phyloP scores from a whole-genome alignment of 2,113 vertebrate genomes.

The Muntiacus reevesi region DNA sequence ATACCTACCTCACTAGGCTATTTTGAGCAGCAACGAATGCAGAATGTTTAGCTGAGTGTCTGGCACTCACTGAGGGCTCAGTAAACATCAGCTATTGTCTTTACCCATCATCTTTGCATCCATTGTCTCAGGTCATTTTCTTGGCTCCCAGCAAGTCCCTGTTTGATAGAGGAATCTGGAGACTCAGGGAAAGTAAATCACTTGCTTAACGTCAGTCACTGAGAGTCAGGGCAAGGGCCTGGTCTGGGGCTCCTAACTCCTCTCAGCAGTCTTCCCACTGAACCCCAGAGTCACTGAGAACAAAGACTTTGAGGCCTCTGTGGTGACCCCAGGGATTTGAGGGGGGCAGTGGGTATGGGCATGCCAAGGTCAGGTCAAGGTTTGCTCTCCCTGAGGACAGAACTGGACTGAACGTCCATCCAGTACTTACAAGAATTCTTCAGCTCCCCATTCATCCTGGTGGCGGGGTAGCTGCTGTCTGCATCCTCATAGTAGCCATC shows the following conservation, averaged over 20 bases:
- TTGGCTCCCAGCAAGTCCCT: not conserved
- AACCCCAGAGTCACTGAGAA: not conserved
- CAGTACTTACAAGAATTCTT: constrained; percentile 91
- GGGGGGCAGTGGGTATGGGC: not conserved
- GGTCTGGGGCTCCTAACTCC: not conserved
- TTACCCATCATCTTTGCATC: too few species aligned
- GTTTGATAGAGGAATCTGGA: not conserved
- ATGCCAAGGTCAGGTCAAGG: not conserved
- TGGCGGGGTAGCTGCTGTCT: constrained; percentile 94
- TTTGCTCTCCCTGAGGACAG: not conserved
- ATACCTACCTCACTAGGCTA: not conserved
- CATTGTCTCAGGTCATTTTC: not conserved
- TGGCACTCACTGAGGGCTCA: not conserved
- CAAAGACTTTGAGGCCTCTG: not conserved
- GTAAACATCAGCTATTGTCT: not conserved
- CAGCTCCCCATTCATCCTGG: constrained; percentile 90
- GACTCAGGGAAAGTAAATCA: not conserved
- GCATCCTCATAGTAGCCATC: constrained; percentile 98
- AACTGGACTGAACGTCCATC: accelerated
- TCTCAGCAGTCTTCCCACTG: not conserved
- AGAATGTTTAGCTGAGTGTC: not conserved
- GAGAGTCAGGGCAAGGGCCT: not conserved
- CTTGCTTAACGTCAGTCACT: not conserved
- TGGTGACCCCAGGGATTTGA: not conserved
- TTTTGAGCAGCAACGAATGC: not conserved